phyloP scores from a whole-genome alignment of 2,888 invertebrate species.

The Parnassius apollo region DNA sequence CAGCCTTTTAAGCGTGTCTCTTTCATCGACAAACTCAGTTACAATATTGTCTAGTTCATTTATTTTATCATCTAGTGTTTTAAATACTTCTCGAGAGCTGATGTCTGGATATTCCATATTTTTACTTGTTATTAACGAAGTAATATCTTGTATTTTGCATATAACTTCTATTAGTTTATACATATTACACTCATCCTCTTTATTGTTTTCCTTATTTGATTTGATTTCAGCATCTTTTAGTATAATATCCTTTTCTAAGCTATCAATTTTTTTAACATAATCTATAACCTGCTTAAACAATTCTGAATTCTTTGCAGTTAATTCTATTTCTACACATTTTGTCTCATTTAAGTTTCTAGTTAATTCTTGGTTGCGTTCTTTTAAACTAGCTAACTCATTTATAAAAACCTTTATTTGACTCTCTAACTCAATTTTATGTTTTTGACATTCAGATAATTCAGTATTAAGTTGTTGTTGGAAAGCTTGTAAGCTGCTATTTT shows the following conservation, averaged over 20 bases:
- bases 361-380: slow-evolving; percentile 41
- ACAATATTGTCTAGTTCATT: slow-evolving; percentile 44
- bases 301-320: slow-evolving; percentile 36
- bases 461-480: slow-evolving; percentile 41
- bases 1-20: slow-evolving; percentile 32
- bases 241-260: slow-evolving; percentile 41
- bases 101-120: slow-evolving; percentile 45
- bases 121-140: slow-evolving; percentile 44
- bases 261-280: slow-evolving; percentile 36
- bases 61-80: slow-evolving; percentile 42
- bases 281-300: slow-evolving; percentile 37
- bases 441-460: slow-evolving; percentile 38
- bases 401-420: slow-evolving; percentile 31
- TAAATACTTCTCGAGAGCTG: slow-evolving; percentile 44
- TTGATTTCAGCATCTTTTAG: slow-evolving; percentile 43
- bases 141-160: slow-evolving; percentile 43
- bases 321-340: slow-evolving; percentile 32
- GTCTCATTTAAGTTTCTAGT: slow-evolving; percentile 33
- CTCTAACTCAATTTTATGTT: slow-evolving; percentile 37
- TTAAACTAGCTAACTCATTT: slow-evolving; percentile 32
- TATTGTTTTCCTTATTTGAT: slow-evolving; percentile 39
- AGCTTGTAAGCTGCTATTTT: slow-evolving; percentile 25
- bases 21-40: slow-evolving; percentile 41
- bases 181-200: slow-evolving; percentile 39
- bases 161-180: slow-evolving; percentile 42